Percentiles rank a stretch among this genome's conserved stretches.
Evolutionary conservation across 2,113 vertebrate species (phyloP).

Genomic region (Macrotus californicus): DNA sequence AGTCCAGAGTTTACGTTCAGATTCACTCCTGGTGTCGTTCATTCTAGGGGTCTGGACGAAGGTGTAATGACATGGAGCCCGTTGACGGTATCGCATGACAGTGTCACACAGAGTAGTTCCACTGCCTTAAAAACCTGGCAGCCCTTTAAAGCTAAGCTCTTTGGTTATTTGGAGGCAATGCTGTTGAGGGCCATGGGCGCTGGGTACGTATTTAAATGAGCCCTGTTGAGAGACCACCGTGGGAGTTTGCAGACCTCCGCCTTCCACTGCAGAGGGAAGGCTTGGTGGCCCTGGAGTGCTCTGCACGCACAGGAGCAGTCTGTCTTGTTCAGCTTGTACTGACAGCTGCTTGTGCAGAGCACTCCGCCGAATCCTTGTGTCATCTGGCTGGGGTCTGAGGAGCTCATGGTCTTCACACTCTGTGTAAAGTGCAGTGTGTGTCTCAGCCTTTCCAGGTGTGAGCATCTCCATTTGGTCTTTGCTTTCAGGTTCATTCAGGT

Average conservation of each 20-base stretch:
- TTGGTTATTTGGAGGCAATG: background rate
- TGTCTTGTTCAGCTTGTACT: background rate
- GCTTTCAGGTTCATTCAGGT: background rate
- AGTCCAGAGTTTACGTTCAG: background rate
- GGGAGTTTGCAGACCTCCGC: background rate
- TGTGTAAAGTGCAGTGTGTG: background rate
- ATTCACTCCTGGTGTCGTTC: background rate
- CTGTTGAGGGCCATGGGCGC: background rate
- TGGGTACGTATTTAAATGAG: background rate
- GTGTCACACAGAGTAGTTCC: background rate
- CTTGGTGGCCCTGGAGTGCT: background rate
- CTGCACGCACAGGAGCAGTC: accelerated
- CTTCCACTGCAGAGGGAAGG: background rate
- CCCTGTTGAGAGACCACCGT: background rate
- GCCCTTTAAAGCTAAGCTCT: background rate
- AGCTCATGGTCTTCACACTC: background rate
- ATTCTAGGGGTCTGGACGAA: background rate
- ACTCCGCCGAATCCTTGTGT: background rate
- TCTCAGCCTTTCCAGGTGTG: background rate
- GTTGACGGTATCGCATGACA: too few species aligned
- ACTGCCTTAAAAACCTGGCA: background rate
- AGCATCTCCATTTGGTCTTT: background rate
- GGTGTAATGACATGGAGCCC: background rate
- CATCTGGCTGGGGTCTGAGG: background rate
- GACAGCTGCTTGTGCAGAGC: background rate